Evolutionary conservation across 2,888 invertebrate species (phyloP), one percentile per base, ranked within the genome.

Genomic region (Erebia ligea): DNA sequence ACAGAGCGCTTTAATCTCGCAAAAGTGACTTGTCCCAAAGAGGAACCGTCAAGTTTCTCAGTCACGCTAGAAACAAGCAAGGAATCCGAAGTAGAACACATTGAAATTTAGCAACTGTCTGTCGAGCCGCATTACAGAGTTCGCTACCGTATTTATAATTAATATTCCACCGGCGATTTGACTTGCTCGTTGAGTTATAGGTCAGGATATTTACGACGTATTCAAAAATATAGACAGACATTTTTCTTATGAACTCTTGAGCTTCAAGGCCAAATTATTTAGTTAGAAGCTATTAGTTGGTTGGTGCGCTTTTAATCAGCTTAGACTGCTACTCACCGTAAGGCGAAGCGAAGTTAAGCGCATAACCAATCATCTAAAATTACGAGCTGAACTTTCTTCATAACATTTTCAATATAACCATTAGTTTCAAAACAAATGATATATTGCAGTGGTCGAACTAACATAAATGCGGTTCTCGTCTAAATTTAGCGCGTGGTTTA

Each of bases 81-180:
- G 84, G 82, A 82, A 85, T 87, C 85, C 79, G 83, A 92, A 91
- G 86, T 91, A 86, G 91, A 89, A 83, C 91, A 87, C 88, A 88
- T 88, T 91, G 92, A 92, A 90, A 92, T 92, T 90, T 92, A 91
- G 90, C 92, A 92, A 92, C 92, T 93, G 92, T 88, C 90, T 87
- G 89, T 87, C 88, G 85, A 82, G 84, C 80, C 84, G 85, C 87
- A 88, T 90, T 89, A 89, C 89, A 81, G 86, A 83, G 82, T 85
- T 81, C 80, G 85, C 89, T 86, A 84, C 86, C 83, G 88, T 88
- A 90, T 91, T 90, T 91, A 92, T 90, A 91, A 90, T n/a, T n/a
- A n/a, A 91, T 90, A 89, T 88, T 90, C 86, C 76, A 81, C 79
- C 81, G 84, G 86, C 85, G 83, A 85, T 87, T 87, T 86, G 83